These are phyloP conservation scores for Cercocebus atys DNA, from an alignment of 2,113 vertebrate genomes.

Conservation along the genomic window DNA sequence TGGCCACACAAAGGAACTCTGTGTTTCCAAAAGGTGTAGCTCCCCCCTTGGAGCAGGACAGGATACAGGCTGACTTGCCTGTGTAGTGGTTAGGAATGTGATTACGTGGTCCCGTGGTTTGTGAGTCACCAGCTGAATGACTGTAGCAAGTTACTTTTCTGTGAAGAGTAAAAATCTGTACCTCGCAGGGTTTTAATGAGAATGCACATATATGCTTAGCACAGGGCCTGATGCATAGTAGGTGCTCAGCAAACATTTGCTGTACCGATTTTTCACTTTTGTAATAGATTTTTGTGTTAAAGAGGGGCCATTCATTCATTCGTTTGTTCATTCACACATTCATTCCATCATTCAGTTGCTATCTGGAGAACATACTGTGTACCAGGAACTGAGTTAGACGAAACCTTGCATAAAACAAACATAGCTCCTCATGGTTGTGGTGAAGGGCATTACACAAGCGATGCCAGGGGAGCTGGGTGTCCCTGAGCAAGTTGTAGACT, in stretches of 20 bases:
- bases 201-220: neutral
- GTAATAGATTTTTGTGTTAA: neutral
- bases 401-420: neutral
- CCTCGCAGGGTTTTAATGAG: neutral
- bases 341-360: neutral
- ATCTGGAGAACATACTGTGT: neutral
- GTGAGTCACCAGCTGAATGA: neutral
- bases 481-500: neutral
- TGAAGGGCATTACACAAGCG: neutral
- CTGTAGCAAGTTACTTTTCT: neutral
- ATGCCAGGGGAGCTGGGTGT: neutral
- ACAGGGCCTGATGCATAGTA: neutral
- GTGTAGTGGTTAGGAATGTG: neutral
- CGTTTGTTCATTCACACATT: neutral
- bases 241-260: neutral
- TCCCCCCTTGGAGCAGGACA: neutral
- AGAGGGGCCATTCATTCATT: neutral
- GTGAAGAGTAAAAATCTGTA: neutral
- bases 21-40: neutral
- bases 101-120: neutral
- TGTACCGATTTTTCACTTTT: neutral
- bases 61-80: neutral
- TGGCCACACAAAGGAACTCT: neutral
- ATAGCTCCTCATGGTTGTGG: neutral
- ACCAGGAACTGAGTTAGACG: neutral